Percentiles rank a stretch among this genome's conserved stretches.
These are phyloP conservation scores for Hephaestus fuliginosus DNA, from an alignment of 2,797 vertebrate species.

Conservation along the genomic window DNA sequence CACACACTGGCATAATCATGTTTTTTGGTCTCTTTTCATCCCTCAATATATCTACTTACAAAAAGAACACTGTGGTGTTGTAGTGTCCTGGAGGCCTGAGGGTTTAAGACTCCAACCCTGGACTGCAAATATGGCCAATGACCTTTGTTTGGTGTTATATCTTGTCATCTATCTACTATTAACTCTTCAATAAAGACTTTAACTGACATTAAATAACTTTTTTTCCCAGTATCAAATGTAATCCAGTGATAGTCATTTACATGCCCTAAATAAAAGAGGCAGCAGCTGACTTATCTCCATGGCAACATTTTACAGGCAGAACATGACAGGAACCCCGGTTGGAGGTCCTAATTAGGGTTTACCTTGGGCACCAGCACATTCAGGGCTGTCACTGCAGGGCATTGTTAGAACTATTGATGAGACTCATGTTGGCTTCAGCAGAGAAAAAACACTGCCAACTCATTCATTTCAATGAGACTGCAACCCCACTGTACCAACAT, in stretches of 20 bases:
- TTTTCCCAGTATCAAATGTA: no score
- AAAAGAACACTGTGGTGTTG: background rate
- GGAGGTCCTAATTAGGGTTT: background rate
- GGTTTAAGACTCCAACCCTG: no score
- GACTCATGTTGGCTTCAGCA: no score
- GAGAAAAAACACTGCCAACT: background rate
- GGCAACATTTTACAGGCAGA: slow-evolving; percentile 1
- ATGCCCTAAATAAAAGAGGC: no score
- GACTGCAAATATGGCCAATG: no score
- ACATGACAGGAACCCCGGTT: background rate
- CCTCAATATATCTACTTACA: background rate
- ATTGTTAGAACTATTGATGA: background rate
- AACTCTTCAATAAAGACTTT: background rate
- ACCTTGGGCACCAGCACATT: background rate
- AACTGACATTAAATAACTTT: background rate
- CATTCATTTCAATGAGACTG: slow-evolving; percentile 8
- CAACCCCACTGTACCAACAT: no score
- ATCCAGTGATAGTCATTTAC: no score
- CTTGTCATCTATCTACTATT: background rate
- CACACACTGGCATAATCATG: background rate
- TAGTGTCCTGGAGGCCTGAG: no score
- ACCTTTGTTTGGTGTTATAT: background rate
- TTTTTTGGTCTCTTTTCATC: slow-evolving; percentile 4
- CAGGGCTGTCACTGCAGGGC: slow-evolving; percentile 10
- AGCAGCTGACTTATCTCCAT: no score